phyloP scores from a whole-genome alignment of 2,888 invertebrate species.

The Acronicta aceris region DNA sequence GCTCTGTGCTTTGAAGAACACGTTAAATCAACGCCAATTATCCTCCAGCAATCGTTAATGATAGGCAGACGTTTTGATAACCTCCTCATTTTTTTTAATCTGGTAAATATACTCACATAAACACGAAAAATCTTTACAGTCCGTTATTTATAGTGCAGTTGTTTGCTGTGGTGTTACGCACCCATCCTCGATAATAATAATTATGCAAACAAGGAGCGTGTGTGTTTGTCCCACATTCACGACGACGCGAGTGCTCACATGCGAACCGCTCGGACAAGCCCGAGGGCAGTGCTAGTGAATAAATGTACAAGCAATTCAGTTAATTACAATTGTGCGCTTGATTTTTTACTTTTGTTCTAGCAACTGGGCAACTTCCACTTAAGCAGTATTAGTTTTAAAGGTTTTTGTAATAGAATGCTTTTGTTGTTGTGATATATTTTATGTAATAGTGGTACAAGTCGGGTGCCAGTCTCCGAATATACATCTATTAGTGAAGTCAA shows the following conservation, averaged over 20 bases:
- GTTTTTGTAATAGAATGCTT: background rate
- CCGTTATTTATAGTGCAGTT: constrained; percentile 41
- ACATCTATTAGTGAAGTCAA: too few relatives aligned
- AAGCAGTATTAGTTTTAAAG: background rate
- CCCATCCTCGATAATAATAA: constrained; percentile 38
- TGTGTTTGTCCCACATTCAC: constrained; percentile 42
- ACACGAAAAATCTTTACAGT: constrained; percentile 13
- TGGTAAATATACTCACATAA: too few relatives aligned
- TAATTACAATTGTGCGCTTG: background rate
- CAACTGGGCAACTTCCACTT: background rate
- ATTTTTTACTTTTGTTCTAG: background rate
- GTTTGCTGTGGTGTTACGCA: constrained; percentile 29
- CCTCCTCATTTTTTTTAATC: too few relatives aligned
- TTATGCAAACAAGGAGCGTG: constrained; percentile 27
- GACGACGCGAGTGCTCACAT: constrained; percentile 17
- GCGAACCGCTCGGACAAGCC: constrained; percentile 9
- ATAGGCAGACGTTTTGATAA: too few relatives aligned
- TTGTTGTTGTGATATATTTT: too few relatives aligned
- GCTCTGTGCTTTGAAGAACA: too few relatives aligned
- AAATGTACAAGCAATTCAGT: constrained; percentile 3
- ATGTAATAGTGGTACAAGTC: too few relatives aligned
- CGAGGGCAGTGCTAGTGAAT: constrained; percentile 2
- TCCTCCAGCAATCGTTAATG: too few relatives aligned
- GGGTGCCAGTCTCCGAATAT: too few relatives aligned
- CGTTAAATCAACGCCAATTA: too few relatives aligned